These are phyloP conservation scores for Rhinolophus ferrumequinum DNA, from an alignment of 2,113 vertebrate genomes.

Conservation along the genomic window DNA sequence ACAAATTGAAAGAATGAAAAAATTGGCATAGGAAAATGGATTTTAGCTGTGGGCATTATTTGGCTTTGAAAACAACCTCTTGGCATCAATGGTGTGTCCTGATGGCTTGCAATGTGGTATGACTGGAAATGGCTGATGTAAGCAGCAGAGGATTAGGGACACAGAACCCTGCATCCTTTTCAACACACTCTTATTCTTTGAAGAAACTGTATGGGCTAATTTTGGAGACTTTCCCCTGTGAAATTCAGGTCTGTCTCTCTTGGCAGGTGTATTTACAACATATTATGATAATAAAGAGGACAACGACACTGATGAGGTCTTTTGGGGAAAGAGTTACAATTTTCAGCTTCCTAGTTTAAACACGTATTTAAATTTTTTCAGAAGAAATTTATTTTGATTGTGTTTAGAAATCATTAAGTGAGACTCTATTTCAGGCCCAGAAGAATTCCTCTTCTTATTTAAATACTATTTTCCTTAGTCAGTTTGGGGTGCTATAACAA, in stretches of 20 bases:
- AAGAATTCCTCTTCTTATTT: background rate
- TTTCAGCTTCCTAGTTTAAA: constrained; percentile 16
- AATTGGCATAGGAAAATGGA: background rate
- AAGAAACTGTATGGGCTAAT: background rate
- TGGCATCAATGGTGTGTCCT: background rate
- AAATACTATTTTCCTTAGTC: background rate
- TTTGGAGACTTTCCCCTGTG: background rate
- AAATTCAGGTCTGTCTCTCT: background rate
- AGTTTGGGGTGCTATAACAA: background rate
- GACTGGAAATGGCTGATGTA: background rate
- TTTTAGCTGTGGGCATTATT: constrained; percentile 18
- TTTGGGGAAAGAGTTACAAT: background rate
- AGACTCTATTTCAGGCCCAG: background rate
- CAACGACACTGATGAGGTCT: background rate
- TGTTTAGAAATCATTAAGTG: constrained; percentile 38
- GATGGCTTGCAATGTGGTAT: background rate
- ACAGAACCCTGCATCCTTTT: background rate
- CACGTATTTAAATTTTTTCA: background rate
- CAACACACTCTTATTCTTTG: background rate
- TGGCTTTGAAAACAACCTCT: constrained; percentile 43
- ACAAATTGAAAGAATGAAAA: constrained; percentile 2
- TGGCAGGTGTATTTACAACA: background rate
- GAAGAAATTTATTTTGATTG: background rate
- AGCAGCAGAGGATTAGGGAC: background rate
- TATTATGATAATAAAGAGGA: background rate